Evolutionary conservation across 1,140 invertebrate genomes (phyloP).

Genomic region (Nasonia giraulti): DNA sequence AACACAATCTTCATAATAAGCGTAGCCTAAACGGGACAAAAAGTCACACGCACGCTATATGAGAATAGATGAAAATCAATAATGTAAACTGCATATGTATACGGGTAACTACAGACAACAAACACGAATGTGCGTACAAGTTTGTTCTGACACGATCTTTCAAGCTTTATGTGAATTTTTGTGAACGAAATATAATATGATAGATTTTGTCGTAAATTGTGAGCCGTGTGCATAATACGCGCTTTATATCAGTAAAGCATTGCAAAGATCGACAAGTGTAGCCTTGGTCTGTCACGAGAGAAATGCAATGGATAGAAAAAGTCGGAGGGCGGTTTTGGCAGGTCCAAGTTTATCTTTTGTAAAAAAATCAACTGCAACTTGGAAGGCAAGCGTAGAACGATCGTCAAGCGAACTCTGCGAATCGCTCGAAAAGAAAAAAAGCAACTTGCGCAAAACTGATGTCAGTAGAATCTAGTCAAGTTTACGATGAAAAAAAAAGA

Average conservation of each 20-base stretch:
- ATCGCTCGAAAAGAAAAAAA: background rate
- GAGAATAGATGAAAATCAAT: constrained; percentile 6
- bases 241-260: background rate
- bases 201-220: too few species aligned
- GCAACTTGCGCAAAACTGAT: background rate
- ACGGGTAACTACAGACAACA: background rate
- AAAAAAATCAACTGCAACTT: background rate
- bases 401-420: constrained; percentile 20
- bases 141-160: background rate
- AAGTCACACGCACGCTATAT: background rate
- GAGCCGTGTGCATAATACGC: too few species aligned
- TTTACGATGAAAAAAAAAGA: background rate
- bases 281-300: background rate
- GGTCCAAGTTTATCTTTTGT: constrained; percentile 40
- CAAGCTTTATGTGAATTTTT: background rate
- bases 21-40: constrained; percentile 59
- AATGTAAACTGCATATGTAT: background rate
- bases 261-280: background rate
- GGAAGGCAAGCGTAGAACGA: background rate
- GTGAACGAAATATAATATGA: too few species aligned
- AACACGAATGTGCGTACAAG: background rate
- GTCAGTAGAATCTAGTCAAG: constrained; percentile 26
- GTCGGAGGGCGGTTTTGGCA: constrained; percentile 12
- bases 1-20: constrained; percentile 59
- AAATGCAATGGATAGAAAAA: background rate